These are phyloP conservation scores for Alces alces DNA, from an alignment of 2,113 vertebrate genomes.

Conservation along the genomic window DNA sequence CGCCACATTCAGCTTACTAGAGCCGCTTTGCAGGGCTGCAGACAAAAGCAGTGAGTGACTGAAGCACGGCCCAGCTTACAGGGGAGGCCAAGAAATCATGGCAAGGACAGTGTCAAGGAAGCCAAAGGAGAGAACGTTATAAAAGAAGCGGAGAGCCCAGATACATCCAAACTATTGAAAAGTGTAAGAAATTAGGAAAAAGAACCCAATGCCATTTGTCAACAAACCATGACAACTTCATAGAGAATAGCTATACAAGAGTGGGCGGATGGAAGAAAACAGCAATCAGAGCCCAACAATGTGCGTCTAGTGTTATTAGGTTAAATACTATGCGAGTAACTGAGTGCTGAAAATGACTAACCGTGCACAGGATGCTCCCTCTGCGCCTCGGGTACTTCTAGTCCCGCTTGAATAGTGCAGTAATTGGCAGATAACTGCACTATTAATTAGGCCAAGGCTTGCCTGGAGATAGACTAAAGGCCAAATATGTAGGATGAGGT, in stretches of 20 bases:
- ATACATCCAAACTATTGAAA: neutral
- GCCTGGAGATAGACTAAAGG: constrained; percentile 17
- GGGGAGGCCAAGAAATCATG: neutral
- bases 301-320: constrained; percentile 24
- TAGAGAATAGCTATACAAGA: neutral
- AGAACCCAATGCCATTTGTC: neutral
- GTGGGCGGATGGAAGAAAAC: constrained; percentile 32
- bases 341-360: constrained; percentile 52
- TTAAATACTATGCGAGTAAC: constrained; percentile 43
- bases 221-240: neutral
- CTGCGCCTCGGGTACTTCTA: neutral
- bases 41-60: neutral
- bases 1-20: neutral
- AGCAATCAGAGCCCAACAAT: neutral
- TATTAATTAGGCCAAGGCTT: constrained; percentile 43
- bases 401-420: constrained; percentile 48
- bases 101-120: neutral
- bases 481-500: neutral
- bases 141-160: neutral
- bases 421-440: constrained; percentile 55
- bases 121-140: neutral
- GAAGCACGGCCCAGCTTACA: neutral
- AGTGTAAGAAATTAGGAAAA: neutral
- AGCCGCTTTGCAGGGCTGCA: neutral
- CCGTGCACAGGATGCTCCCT: neutral